Evolutionary conservation across 2,888 invertebrate genomes (phyloP).

Genomic region (Drosophila nigritarsus): DNA sequence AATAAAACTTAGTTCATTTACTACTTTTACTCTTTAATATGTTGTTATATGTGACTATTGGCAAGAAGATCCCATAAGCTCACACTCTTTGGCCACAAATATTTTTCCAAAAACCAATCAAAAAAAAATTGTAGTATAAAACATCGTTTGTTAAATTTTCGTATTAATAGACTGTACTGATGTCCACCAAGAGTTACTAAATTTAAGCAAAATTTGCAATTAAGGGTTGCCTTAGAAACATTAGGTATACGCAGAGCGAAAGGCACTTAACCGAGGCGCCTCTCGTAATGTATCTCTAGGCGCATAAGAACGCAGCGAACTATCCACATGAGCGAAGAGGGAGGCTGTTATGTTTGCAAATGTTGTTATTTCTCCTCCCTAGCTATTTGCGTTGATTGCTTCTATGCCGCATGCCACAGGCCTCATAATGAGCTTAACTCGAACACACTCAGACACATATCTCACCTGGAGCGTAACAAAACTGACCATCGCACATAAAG

Average conservation of each 20-base stretch:
- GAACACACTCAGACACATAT: conserved; percentile 23
- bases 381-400: conserved; percentile 59
- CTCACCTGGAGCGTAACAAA: conserved; percentile 12
- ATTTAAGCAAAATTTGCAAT: not conserved
- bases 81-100: too few relatives aligned
- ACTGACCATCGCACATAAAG: conserved; percentile 16
- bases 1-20: not conserved
- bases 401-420: conserved; percentile 43
- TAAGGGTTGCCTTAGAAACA: not conserved
- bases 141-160: not conserved
- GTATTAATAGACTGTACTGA: not conserved
- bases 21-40: not conserved
- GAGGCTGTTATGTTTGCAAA: not conserved
- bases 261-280: conserved; percentile 18
- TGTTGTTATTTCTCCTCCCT: not conserved
- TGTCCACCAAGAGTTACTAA: not conserved
- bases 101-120: not conserved
- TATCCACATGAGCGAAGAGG: not conserved
- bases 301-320: conserved; percentile 15
- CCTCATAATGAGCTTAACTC: conserved; percentile 70
- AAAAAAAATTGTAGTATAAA: not conserved
- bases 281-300: conserved; percentile 14
- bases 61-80: not conserved
- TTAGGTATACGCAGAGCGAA: conserved; percentile 20
- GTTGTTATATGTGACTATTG: not conserved